Evolutionary conservation across 2,113 vertebrate genomes (phyloP).

Genomic region (Oreotrochilus melanogaster): DNA sequence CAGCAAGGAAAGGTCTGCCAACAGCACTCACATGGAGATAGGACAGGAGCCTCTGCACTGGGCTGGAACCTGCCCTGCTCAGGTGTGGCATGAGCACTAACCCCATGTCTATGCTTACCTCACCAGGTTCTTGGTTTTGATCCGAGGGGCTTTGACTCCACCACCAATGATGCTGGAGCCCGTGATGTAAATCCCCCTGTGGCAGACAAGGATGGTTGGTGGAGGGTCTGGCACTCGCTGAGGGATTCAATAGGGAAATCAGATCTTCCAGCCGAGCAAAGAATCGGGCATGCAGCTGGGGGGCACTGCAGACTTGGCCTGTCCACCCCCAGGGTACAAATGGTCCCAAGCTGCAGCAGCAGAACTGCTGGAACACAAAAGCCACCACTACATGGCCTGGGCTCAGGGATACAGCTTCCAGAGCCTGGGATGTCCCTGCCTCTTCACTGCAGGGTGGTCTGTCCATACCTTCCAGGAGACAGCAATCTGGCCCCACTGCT

Average conservation of each 20-base stretch:
- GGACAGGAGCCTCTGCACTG: background rate
- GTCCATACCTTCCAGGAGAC: background rate
- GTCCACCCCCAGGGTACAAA: background rate
- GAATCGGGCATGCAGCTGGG: background rate
- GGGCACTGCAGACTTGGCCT: background rate
- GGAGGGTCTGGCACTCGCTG: background rate
- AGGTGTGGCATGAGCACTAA: background rate
- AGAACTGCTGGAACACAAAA: background rate
- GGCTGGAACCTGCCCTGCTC: background rate
- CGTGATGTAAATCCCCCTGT: slow-evolving; percentile 97
- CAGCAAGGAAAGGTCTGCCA: background rate
- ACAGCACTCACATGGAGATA: background rate
- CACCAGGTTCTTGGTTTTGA: slow-evolving; percentile 98
- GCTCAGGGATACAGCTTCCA: background rate
- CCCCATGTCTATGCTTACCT: slow-evolving; percentile 79
- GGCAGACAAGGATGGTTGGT: slow-evolving; percentile 33
- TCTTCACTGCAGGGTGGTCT: background rate
- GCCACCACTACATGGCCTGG: background rate
- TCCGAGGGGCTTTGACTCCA: slow-evolving; percentile 96
- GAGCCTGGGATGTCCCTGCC: background rate
- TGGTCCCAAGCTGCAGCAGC: background rate
- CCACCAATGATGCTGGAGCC: slow-evolving; percentile 97
- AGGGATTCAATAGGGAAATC: background rate
- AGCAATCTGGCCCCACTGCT: background rate
- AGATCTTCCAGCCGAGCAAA: slow-evolving; percentile 1